Base-by-base conservation (phyloP, 2,113 vertebrate genomes). In the Spea multiplicata region DNA sequence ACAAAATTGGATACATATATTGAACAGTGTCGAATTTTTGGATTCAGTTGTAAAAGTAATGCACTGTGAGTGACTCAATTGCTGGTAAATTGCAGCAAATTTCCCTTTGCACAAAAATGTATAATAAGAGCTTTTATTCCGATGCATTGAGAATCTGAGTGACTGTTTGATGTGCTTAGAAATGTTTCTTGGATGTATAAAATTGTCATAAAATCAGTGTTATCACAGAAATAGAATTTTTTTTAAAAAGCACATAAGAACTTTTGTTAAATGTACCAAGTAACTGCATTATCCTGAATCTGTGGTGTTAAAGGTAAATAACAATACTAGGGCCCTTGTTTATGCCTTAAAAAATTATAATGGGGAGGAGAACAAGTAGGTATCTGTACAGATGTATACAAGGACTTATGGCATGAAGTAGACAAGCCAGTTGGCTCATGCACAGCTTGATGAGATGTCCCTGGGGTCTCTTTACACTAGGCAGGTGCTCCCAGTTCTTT, bases 1-100 rank as follows among this genome's bases (percentile, higher is more conserved):
- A 85, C 72, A 88, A 50, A 87, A 80, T 83, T 69, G 65, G 48
- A 64, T 61, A 85, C 75, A 78, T 68, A 74, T 30, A 61, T 13
- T 49, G 17, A 16, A 82, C 72, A 64, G 66, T 80, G 46, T 73
- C 73, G 68, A 73, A 80, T 64, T 74, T 30, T 68, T 80, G 78
- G 52, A 79, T 79, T 74, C 46, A 50, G 52, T 16, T 74, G 49
- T 80, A 80, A 73, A 67, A 3, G 69, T 80, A 80, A 80, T 74
- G 62, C 14, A 13, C 50, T 66, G 69, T 62, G 70, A 73, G 65
- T 50, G 69, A 67, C 64, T 80, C 71, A 74, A 68, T 62, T 30
- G 46, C 70, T 53, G 75, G 17, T 55, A 59, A 81, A 66, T 79
- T 80, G 70, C n/a, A 80, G 47, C 6, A 82, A 77, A n/a, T 81